These are phyloP conservation scores for Lathamus discolor DNA, from an alignment of 2,113 vertebrate species.

Conservation along the genomic window DNA sequence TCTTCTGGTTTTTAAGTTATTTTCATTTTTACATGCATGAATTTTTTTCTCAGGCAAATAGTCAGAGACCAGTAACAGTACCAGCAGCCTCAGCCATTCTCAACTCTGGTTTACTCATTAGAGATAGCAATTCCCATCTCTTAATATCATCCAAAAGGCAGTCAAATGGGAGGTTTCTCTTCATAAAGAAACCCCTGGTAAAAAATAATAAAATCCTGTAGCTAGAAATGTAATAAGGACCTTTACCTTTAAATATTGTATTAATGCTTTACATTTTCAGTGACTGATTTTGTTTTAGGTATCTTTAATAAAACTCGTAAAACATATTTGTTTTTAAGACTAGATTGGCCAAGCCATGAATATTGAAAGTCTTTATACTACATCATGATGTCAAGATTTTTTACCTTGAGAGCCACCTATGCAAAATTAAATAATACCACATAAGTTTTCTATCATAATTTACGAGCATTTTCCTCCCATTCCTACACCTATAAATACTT, in stretches of 20 bases:
- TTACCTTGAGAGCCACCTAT: not conserved
- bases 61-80: not conserved
- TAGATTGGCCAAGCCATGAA: accelerated
- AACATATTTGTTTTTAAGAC: not conserved
- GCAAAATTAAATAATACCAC: not conserved
- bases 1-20: not conserved
- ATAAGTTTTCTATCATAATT: not conserved
- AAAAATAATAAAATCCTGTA: not conserved
- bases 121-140: not conserved
- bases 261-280: not conserved
- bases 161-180: not conserved
- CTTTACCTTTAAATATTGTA: not conserved
- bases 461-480: not conserved
- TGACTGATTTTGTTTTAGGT: not conserved
- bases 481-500: not conserved
- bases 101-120: not conserved
- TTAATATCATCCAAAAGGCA: not conserved
- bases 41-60: not conserved
- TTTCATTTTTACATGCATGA: not conserved
- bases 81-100: not conserved
- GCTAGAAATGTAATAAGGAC: not conserved
- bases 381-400: not conserved
- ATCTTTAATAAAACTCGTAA: not conserved
- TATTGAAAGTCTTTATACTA: not conserved
- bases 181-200: accelerated